These are phyloP conservation scores for Willowsia nigromaculata DNA, from an alignment of 2,888 invertebrate species.

Conservation along the genomic window DNA sequence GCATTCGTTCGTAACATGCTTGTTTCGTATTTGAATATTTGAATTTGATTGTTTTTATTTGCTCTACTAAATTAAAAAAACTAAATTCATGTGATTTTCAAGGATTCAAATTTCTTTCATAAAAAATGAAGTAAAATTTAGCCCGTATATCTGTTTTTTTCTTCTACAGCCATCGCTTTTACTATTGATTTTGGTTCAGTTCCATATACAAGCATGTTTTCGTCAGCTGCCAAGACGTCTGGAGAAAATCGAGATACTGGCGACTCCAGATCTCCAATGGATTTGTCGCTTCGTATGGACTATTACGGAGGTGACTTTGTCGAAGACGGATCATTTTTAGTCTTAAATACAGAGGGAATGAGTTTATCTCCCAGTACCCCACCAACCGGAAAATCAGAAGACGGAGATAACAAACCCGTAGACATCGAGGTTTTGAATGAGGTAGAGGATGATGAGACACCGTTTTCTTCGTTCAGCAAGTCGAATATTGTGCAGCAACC, in stretches of 20 bases:
- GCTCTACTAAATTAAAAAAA: no score
- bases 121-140: no score
- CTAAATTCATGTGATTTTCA: no score
- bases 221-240: background rate
- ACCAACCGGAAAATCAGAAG: background rate
- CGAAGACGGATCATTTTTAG: conserved; percentile 67
- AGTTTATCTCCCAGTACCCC: conserved; percentile 45
- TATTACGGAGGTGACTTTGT: conserved; percentile 59
- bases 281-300: conserved; percentile 9
- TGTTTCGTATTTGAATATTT: no score
- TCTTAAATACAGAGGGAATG: conserved; percentile 42
- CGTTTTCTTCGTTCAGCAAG: background rate
- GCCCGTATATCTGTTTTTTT: no score
- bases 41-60: no score
- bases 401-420: background rate
- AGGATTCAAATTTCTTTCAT: no score
- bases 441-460: conserved; percentile 18
- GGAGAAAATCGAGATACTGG: background rate
- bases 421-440: conserved; percentile 18
- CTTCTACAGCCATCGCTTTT: no score
- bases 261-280: background rate
- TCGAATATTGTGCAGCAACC: background rate
- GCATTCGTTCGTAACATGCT: no score
- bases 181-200: no score
- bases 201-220: background rate